Evolutionary conservation across 2,797 vertebrate genomes (phyloP).

Genomic region (Hippopotamyrus pictus): DNA sequence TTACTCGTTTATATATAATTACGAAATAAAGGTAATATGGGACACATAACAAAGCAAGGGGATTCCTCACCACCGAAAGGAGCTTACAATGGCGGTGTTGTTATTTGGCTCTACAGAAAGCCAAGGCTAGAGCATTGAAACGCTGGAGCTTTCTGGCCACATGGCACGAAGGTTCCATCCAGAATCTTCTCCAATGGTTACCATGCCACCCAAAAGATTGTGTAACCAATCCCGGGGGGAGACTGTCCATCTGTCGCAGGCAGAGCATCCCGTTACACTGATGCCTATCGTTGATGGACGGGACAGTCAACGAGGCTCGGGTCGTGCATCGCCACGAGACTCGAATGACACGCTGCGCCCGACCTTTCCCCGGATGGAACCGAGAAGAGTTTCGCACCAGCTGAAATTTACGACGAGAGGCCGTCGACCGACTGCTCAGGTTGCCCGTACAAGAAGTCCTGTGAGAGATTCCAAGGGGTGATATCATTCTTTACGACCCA

Average conservation of each 20-base stretch:
- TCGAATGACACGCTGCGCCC: not conserved
- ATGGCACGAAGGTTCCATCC: not conserved
- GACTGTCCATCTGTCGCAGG: not conserved
- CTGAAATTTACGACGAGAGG: not conserved
- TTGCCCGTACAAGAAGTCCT: not conserved
- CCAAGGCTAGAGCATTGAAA: not conserved
- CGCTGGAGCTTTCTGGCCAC: not conserved
- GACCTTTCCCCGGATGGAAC: not conserved
- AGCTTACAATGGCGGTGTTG: not conserved
- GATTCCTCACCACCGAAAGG: not conserved
- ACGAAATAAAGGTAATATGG: not conserved
- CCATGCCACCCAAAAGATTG: constrained; percentile 8
- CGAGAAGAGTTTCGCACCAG: not conserved
- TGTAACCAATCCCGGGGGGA: not conserved
- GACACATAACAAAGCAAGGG: not conserved
- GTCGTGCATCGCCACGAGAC: not conserved
- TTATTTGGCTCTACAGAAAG: not conserved
- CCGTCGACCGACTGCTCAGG: not conserved
- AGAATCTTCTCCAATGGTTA: not conserved
- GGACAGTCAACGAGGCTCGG: not conserved
- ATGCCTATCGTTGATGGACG: not conserved
- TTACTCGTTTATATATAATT: not conserved
- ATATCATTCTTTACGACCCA: constrained; percentile 8
- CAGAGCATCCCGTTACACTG: not conserved
- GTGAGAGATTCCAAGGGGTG: not conserved